phyloP scores from a whole-genome alignment of 2,797 vertebrate genomes.

The Ceryle rudis region DNA sequence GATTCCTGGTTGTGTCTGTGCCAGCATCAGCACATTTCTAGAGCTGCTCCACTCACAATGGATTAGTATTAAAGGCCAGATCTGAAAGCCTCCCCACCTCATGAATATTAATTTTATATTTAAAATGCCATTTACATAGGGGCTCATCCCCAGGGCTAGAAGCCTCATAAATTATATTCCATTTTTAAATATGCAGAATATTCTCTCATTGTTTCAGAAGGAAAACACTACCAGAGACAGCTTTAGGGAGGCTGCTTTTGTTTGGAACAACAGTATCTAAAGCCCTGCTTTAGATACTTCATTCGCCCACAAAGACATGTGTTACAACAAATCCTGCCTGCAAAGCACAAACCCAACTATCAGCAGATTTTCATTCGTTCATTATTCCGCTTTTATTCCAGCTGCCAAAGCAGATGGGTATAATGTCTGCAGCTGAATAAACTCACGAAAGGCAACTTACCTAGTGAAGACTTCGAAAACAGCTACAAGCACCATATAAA shows the following conservation, averaged over 20 bases:
- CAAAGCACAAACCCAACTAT: background rate
- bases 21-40: conserved; percentile 41
- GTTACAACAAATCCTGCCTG: background rate
- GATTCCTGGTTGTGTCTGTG: background rate
- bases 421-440: background rate
- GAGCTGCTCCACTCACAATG: conserved; percentile 36
- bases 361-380: conserved; percentile 21
- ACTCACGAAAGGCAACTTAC: background rate
- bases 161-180: conserved; percentile 1
- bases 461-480: background rate
- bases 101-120: conserved; percentile 60
- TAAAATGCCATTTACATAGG: background rate
- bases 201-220: background rate
- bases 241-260: background rate
- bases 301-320: background rate
- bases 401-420: background rate
- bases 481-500: background rate
- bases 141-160: background rate
- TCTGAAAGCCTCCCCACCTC: conserved; percentile 16
- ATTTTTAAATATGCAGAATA: conserved; percentile 25
- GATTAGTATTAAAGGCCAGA: conserved; percentile 73
- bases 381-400: conserved; percentile 12
- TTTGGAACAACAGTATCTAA: background rate
- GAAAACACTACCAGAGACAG: background rate
- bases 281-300: conserved; percentile 23